Base-by-base conservation (phyloP, 2,797 vertebrate species). In the Rhodeus uyekii region DNA sequence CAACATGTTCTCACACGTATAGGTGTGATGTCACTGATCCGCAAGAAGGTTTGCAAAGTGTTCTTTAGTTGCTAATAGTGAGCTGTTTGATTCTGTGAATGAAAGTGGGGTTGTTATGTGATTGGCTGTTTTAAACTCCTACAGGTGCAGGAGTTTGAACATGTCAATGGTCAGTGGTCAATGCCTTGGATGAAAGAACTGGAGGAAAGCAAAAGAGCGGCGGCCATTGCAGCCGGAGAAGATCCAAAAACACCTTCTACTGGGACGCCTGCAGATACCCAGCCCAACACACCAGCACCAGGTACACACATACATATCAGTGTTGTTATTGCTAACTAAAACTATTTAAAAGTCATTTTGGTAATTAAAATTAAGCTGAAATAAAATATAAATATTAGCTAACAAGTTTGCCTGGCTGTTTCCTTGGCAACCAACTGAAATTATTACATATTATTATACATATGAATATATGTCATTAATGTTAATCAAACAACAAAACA, bases 141-240 rank as follows among this genome's bases (percentile, higher is more conserved):
- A 7, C 86, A 99, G 98, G 98, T 99, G 76, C 98, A 99, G 92
- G 98, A 99, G 88, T 99, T 99, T 92, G 98, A 99, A 88, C 98
- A 99, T 16, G 98, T 99, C 71, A 99, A 99, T 0, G 98, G 98
- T 50, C 98, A 98, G 84, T 99, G 98, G 98, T 99, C 98, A 16
- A 99, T 99, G 97, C 97, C 98, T 24, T 98, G 98, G 92, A 95
- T 99, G 89, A 97, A 97, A 8, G 95, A 95, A 86, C 87, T 95
- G 86, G 95, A 99, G 90, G 98, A 99, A 88, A 99, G 96, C 90
- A 99, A 99, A 89, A 96, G 97, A 86, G 96, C 96, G 29, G 96
- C 96, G 0, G 94, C 93, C 77, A 86, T 93, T 80, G 94, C 86
- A 90, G 95, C 93, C 3, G 94, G 93, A 60, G 94, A 95, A 79